Conservation (phyloP, 1,140 invertebrate species). For the Lordiphosa clarofinis region DNA sequence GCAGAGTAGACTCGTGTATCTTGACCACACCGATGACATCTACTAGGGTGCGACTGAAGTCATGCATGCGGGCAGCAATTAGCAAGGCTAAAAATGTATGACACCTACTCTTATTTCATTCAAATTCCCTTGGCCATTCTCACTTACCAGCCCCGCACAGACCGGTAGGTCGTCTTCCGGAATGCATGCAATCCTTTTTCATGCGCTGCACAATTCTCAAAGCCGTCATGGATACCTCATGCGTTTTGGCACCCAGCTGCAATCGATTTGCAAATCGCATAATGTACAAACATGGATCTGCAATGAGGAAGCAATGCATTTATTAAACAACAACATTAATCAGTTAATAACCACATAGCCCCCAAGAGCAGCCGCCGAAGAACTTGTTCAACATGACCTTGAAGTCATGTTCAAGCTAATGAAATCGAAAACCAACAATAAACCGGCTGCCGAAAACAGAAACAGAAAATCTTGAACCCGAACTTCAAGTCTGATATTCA, state of each 20-base stretch:
- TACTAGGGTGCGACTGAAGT: slow-evolving; percentile 91
- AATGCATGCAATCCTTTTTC: slow-evolving; percentile 99
- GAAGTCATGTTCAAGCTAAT: slow-evolving; percentile 53
- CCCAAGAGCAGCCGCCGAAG: slow-evolving; percentile 39
- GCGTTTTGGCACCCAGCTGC: slow-evolving; percentile 94
- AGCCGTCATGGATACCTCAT: slow-evolving; percentile 97
- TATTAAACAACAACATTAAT: slow-evolving; percentile 2
- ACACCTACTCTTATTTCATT: neutral
- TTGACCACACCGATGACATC: slow-evolving; percentile 98
- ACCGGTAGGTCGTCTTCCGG: slow-evolving; percentile 96
- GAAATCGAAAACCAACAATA: slow-evolving; percentile 67
- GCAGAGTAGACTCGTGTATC: slow-evolving; percentile 95
- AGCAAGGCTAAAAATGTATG: slow-evolving; percentile 87
- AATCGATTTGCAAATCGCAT: slow-evolving; percentile 96
- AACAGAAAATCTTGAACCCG: slow-evolving; percentile 68
- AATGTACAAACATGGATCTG: slow-evolving; percentile 97
- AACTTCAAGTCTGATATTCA: slow-evolving; percentile 44
- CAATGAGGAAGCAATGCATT: slow-evolving; percentile 27
- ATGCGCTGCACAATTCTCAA: slow-evolving; percentile 96
- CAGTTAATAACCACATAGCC: slow-evolving; percentile 7
- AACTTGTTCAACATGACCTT: slow-evolving; percentile 66
- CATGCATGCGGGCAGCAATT: slow-evolving; percentile 95
- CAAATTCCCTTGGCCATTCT: neutral
- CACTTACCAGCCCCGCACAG: slow-evolving; percentile 94
- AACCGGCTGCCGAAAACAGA: slow-evolving; percentile 38